Evolutionary conservation across 2,113 vertebrate genomes (phyloP).

Genomic region (Hyaena hyaena): DNA sequence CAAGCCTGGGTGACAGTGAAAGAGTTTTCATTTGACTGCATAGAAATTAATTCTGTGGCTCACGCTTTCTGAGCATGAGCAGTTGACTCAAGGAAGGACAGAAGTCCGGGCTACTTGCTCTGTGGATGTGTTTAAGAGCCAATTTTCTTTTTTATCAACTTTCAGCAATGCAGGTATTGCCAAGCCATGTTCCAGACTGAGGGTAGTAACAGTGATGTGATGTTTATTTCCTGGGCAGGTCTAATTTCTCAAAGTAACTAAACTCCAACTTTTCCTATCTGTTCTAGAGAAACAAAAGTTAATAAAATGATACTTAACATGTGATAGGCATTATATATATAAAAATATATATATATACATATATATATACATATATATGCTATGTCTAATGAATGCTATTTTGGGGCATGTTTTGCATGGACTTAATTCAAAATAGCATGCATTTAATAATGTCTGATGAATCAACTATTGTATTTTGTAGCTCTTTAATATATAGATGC

Average conservation of each 20-base stretch:
- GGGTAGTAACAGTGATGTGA: not conserved
- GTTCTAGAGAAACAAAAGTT: slow-evolving; percentile 18
- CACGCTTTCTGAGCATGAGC: not conserved
- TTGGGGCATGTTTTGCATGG: not conserved
- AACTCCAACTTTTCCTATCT: slow-evolving; percentile 49
- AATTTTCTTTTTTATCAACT: slow-evolving; percentile 37
- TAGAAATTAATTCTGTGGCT: not conserved
- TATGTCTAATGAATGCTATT: slow-evolving; percentile 9
- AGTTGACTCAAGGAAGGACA: not conserved
- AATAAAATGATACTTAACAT: not conserved
- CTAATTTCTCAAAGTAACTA: slow-evolving; percentile 39
- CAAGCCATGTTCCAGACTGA: slow-evolving; percentile 1
- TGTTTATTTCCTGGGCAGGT: slow-evolving; percentile 47
- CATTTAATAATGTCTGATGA: slow-evolving; percentile 59
- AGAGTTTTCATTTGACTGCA: not conserved
- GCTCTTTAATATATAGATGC: slow-evolving; percentile 16
- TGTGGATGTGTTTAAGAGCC: not conserved
- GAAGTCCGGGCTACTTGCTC: not conserved
- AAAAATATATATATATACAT: not conserved
- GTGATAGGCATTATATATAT: not conserved
- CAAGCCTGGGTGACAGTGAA: not conserved
- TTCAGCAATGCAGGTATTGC: slow-evolving; percentile 47
- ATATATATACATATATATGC: not conserved
- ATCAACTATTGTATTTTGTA: slow-evolving; percentile 38
- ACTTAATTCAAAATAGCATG: slow-evolving; percentile 41